phyloP scores from a whole-genome alignment of 2,888 invertebrate species.

The Pegoplata infirma region DNA sequence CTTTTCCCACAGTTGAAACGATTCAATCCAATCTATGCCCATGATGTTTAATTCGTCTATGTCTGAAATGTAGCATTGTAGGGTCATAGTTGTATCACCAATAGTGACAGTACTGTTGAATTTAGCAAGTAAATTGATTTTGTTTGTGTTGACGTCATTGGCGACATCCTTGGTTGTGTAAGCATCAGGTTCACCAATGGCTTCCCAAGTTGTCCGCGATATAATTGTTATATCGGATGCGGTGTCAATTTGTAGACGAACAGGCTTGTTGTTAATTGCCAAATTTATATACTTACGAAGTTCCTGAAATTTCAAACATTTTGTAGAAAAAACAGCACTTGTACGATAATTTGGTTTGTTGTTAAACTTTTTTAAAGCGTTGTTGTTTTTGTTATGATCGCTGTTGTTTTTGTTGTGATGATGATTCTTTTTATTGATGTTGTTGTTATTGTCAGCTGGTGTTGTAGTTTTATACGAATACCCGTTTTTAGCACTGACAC shows the following conservation, averaged over 20 bases:
- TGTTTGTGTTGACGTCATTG: slow-evolving; percentile 1
- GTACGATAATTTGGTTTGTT: neutral
- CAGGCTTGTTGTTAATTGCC: slow-evolving; percentile 2
- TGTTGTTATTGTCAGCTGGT: too few relatives aligned
- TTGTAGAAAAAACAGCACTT: neutral
- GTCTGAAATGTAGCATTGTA: slow-evolving; percentile 28
- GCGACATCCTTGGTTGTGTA: slow-evolving; percentile 33
- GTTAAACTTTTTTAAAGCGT: too few relatives aligned
- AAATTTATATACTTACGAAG: slow-evolving; percentile 36
- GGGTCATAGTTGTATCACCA: neutral
- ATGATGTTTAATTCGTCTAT: slow-evolving; percentile 9
- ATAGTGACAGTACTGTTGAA: neutral
- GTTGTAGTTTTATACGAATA: too few relatives aligned
- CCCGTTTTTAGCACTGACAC: too few relatives aligned
- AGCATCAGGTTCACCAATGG: slow-evolving; percentile 26
- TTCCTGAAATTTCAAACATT: slow-evolving; percentile 21
- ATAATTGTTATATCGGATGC: slow-evolving; percentile 52
- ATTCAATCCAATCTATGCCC: slow-evolving; percentile 4
- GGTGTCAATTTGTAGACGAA: slow-evolving; percentile 42
- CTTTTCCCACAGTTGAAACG: slow-evolving; percentile 5
- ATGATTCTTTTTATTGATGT: too few relatives aligned
- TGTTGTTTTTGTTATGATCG: too few relatives aligned
- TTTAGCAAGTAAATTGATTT: neutral
- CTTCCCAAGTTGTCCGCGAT: slow-evolving; percentile 38
- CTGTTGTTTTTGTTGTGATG: neutral